A percentile compares a stretch with the other conserved stretches of the same genome.
phyloP scores from a whole-genome alignment of 1,140 invertebrate genomes.

The Cotesia glomerata region DNA sequence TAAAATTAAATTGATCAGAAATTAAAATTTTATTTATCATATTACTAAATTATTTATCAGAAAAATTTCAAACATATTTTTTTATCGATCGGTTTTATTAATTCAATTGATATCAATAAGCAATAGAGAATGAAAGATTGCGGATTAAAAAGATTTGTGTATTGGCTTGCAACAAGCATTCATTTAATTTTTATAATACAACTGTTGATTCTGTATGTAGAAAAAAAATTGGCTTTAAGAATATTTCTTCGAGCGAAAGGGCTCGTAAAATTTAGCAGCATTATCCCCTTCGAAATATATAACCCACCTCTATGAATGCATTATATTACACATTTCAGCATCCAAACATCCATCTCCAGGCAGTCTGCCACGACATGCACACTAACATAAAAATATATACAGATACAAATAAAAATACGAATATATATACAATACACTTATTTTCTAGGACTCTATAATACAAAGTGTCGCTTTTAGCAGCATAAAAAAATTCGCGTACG shows the following conservation, averaged over 20 bases:
- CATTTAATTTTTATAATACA: slow-evolving; percentile 8
- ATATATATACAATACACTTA: neutral
- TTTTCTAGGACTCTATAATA: neutral
- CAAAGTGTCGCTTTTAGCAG: slow-evolving; percentile 3
- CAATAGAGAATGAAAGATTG: too few relatives aligned
- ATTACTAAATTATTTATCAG: too few relatives aligned
- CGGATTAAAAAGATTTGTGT: slow-evolving; percentile 12
- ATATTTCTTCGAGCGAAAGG: slow-evolving; percentile 18
- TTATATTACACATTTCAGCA: slow-evolving; percentile 6
- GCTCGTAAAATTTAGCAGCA: slow-evolving; percentile 25
- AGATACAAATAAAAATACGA: neutral
- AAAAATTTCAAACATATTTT: neutral
- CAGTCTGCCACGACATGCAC: neutral
- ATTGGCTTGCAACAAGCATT: slow-evolving; percentile 15
- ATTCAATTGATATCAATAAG: neutral
- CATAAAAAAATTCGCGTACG: neutral
- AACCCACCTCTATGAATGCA: neutral
- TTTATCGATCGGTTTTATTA: neutral
- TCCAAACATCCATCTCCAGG: neutral
- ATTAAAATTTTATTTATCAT: too few relatives aligned
- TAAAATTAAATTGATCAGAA: too few relatives aligned
- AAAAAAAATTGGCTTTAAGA: neutral
- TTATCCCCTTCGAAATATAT: neutral
- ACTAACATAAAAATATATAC: too few relatives aligned
- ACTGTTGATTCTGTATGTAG: slow-evolving; percentile 16